Conservation (phyloP, 2,888 invertebrate species). For the Alentia gelatinosa region DNA sequence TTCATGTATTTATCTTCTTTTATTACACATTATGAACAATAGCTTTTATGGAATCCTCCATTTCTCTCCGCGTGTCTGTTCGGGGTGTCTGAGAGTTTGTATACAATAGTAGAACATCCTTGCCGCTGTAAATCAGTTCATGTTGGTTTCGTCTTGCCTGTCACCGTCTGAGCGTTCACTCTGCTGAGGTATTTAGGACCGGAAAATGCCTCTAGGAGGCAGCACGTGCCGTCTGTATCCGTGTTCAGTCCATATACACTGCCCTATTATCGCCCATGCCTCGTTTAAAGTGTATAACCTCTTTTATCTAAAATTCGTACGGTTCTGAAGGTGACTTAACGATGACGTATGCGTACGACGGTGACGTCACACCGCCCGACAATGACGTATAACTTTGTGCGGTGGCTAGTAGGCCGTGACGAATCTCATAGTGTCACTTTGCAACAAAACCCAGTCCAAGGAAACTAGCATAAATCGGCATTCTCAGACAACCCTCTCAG, state of each 20-base stretch:
- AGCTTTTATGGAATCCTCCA: not conserved
- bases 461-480: too few relatives aligned
- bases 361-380: not conserved
- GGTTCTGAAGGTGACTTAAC: too few relatives aligned
- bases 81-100: too few relatives aligned
- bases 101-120: not conserved
- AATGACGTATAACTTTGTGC: not conserved
- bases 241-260: not conserved
- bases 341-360: not conserved
- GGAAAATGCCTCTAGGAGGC: not conserved
- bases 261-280: not conserved
- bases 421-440: not conserved
- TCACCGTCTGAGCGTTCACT: not conserved
- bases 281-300: too few relatives aligned
- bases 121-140: not conserved
- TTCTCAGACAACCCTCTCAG: too few relatives aligned
- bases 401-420: not conserved
- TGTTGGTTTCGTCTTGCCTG: not conserved
- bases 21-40: conserved; percentile 22
- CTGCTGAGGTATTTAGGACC: not conserved
- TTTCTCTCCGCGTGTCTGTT: not conserved
- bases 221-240: not conserved
- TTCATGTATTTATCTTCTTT: not conserved
- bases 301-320: too few relatives aligned
- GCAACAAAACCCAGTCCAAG: not conserved